Evolutionary conservation across 1,140 invertebrate genomes (phyloP).

Genomic region (Saccostrea echinata): DNA sequence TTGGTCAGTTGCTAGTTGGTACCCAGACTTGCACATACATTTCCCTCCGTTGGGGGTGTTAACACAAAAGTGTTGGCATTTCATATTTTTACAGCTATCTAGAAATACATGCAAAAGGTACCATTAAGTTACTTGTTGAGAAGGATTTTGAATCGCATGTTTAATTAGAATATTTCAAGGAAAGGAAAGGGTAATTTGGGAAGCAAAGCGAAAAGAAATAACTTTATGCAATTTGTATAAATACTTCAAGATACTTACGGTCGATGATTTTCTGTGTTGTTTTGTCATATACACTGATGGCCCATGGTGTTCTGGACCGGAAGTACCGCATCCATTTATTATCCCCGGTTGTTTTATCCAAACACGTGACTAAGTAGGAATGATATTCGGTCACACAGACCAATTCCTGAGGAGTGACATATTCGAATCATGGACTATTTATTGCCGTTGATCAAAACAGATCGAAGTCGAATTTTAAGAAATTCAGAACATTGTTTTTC

Average conservation of each 20-base stretch:
- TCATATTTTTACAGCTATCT: conserved; percentile 41
- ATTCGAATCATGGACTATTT: too few relatives aligned
- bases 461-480: too few relatives aligned
- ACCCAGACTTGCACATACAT: conserved; percentile 50
- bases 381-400: conserved; percentile 43
- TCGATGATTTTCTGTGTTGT: conserved; percentile 38
- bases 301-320: conserved; percentile 38
- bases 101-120: background rate
- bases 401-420: background rate
- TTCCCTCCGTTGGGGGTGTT: conserved; percentile 33
- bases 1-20: conserved; percentile 4
- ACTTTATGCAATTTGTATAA: too few relatives aligned
- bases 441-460: too few relatives aligned
- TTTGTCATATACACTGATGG: conserved; percentile 42
- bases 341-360: conserved; percentile 38
- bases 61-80: conserved; percentile 50
- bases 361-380: conserved; percentile 40
- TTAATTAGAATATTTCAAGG: background rate
- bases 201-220: too few relatives aligned
- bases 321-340: conserved; percentile 44
- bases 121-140: background rate
- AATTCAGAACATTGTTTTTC: too few relatives aligned
- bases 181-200: too few relatives aligned
- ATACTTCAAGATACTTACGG: conserved; percentile 7
- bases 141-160: background rate